phyloP scores from a whole-genome alignment of 2,113 vertebrate species.

The Podarcis cretensis region DNA sequence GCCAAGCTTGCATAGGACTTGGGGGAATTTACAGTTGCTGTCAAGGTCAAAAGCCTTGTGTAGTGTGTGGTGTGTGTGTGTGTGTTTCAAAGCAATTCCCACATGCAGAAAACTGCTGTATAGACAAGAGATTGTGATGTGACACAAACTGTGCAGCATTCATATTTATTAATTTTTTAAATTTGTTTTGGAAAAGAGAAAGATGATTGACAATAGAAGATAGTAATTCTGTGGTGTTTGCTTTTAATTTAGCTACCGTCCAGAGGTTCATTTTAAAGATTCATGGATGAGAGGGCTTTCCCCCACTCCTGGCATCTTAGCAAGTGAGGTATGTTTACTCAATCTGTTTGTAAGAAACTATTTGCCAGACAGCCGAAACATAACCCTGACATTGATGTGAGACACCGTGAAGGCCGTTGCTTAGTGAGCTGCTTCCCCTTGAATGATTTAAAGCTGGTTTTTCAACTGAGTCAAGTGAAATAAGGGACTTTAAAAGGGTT shows the following conservation, averaged over 20 bases:
- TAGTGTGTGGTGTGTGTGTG: not conserved
- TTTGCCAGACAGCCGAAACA: constrained; percentile 1
- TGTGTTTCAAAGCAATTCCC: not conserved
- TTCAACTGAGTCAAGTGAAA: constrained; percentile 6
- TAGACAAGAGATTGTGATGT: not conserved
- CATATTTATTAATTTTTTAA: not conserved
- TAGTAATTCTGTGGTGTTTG: not conserved
- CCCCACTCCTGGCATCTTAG: not conserved
- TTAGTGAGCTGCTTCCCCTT: constrained; percentile 8
- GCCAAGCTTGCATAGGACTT: not conserved
- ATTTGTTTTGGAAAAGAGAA: not conserved
- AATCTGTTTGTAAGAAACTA: constrained; percentile 2
- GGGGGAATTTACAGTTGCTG: not conserved
- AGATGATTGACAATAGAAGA: not conserved
- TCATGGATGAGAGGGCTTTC: not conserved
- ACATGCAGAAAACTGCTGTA: not conserved
- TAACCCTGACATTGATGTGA: constrained; percentile 1
- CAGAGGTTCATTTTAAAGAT: constrained; percentile 1
- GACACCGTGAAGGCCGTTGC: constrained; percentile 7
- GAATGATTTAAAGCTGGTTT: not conserved
- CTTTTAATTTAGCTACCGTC: constrained; percentile 6
- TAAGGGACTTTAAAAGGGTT: not conserved
- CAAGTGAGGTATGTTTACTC: not conserved
- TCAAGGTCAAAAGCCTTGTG: not conserved
- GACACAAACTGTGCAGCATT: not conserved